Evolutionary conservation across 2,888 invertebrate species (phyloP).

Genomic region (Oxystoma pomonae): DNA sequence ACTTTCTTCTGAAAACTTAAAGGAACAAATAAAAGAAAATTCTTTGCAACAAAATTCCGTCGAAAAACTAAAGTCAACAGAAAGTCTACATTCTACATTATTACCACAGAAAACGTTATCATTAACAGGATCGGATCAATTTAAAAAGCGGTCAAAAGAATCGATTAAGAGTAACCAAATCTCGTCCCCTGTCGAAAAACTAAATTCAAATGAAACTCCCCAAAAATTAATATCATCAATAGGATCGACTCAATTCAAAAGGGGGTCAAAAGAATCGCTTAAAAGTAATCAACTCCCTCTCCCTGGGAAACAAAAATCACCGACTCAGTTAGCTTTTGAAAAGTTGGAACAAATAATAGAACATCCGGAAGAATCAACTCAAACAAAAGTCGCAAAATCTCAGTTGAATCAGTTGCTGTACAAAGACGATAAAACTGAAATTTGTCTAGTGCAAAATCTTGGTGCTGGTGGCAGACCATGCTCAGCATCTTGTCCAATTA

Average conservation of each 20-base stretch:
- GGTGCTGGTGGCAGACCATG: conserved; percentile 5
- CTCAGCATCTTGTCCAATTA: background rate
- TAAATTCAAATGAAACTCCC: too few relatives aligned
- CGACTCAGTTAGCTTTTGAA: background rate
- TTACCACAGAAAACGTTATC: too few relatives aligned
- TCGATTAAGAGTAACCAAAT: background rate
- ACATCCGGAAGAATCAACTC: background rate
- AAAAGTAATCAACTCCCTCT: background rate
- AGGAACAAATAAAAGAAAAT: too few relatives aligned
- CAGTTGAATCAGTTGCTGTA: conserved; percentile 18
- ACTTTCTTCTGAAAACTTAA: too few relatives aligned
- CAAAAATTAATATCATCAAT: too few relatives aligned
- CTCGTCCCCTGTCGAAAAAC: too few relatives aligned
- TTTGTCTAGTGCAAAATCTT: conserved; percentile 19
- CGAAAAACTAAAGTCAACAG: too few relatives aligned
- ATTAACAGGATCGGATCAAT: background rate
- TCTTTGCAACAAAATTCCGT: too few relatives aligned
- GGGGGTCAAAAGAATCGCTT: background rate
- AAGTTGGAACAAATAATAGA: background rate
- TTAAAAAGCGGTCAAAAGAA: background rate
- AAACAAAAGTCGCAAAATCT: background rate
- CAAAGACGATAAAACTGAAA: conserved; percentile 23
- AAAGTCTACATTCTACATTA: too few relatives aligned
- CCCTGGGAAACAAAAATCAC: background rate
- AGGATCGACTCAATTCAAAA: background rate